These are phyloP conservation scores for Sinocyclocheilus anophthalmus DNA, from an alignment of 2,113 vertebrate species.

Conservation along the genomic window DNA sequence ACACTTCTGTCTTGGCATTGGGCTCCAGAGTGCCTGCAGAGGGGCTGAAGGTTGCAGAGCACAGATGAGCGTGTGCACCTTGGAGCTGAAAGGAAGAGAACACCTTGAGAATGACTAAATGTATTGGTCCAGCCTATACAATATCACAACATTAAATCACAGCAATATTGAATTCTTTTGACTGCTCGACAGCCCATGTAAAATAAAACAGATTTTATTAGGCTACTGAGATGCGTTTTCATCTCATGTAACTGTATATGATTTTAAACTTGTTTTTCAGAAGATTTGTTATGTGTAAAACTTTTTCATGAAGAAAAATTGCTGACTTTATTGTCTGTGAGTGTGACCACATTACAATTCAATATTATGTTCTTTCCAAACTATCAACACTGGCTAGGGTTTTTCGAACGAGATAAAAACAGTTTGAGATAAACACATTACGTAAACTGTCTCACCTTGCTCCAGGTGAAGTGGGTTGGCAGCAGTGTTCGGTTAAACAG, in stretches of 20 bases:
- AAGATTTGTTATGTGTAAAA: not conserved
- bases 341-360: not conserved
- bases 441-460: slow-evolving; percentile 38
- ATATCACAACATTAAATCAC: not conserved
- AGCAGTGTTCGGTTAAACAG: slow-evolving; percentile 88
- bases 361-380: not conserved
- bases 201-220: too few relatives aligned
- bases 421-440: not conserved
- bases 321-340: not conserved
- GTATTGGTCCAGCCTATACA: not conserved
- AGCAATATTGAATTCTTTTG: not conserved
- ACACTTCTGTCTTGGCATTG: slow-evolving; percentile 77
- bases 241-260: not conserved
- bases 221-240: not conserved
- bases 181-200: not conserved
- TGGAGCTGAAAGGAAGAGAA: slow-evolving; percentile 71
- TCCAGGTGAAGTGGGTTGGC: slow-evolving; percentile 84
- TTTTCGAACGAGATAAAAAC: not conserved
- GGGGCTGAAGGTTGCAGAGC: slow-evolving; percentile 72
- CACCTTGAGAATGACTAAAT: not conserved
- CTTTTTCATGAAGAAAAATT: not conserved
- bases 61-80: slow-evolving; percentile 78
- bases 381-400: not conserved
- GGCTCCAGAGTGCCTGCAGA: slow-evolving; percentile 78
- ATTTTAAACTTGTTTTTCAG: not conserved